These are phyloP conservation scores for Papilio aristodemus DNA, from an alignment of 1,140 invertebrate genomes.

Conservation along the genomic window DNA sequence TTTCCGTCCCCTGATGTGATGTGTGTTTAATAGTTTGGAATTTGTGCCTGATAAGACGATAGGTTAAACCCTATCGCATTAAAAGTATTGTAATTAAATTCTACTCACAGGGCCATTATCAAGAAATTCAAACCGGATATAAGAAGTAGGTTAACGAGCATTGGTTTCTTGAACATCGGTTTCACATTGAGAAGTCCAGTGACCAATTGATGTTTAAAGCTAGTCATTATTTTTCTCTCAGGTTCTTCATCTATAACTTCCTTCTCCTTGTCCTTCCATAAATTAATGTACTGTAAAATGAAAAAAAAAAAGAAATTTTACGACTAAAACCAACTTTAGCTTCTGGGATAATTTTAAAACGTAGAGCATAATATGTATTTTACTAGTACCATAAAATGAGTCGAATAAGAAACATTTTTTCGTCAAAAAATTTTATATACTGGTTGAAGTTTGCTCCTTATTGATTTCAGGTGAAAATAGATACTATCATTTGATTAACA, in stretches of 20 bases:
- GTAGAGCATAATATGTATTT: no score
- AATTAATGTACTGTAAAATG: constrained; percentile 46
- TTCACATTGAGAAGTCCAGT: constrained; percentile 57
- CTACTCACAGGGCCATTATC: constrained; percentile 63
- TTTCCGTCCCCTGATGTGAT: no score
- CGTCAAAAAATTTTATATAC: no score
- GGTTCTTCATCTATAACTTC: constrained; percentile 41
- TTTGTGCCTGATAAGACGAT: not conserved
- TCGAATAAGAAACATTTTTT: no score
- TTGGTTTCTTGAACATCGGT: constrained; percentile 55
- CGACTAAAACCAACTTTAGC: not conserved
- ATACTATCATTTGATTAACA: no score
- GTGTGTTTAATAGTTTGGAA: no score
- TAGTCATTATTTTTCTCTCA: constrained; percentile 32
- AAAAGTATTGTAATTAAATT: not conserved
- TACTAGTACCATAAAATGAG: no score
- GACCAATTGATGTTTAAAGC: constrained; percentile 42
- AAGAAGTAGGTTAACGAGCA: constrained; percentile 46
- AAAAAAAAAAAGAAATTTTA: not conserved
- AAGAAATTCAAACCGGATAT: constrained; percentile 54
- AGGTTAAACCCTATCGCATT: no score
- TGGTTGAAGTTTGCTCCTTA: no score
- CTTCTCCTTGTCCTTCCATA: constrained; percentile 54
- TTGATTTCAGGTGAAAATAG: no score
- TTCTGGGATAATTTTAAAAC: no score